Evolutionary conservation across 2,888 invertebrate species (phyloP).

Genomic region (Macaria notata): DNA sequence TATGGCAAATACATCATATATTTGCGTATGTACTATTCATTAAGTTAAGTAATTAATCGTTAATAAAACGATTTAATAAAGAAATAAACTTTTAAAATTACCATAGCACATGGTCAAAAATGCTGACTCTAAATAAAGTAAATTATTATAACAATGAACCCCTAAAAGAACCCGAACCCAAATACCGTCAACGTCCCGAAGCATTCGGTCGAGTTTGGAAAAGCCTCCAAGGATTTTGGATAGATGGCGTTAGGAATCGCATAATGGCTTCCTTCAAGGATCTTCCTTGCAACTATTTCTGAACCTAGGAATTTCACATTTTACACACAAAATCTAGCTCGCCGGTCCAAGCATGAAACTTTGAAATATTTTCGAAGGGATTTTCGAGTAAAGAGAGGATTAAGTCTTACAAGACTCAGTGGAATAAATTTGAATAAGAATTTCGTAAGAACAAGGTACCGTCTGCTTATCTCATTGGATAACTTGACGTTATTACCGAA

Average conservation of each 20-base stretch:
- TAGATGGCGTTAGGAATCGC: constrained; percentile 77
- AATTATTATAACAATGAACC: neutral
- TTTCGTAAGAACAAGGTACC: constrained; percentile 35
- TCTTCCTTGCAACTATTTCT: constrained; percentile 40
- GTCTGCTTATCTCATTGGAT: constrained; percentile 41
- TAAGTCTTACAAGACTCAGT: constrained; percentile 41
- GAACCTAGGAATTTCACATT: constrained; percentile 40
- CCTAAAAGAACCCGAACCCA: constrained; percentile 14
- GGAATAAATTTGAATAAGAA: constrained; percentile 56
- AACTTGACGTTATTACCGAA: constrained; percentile 37
- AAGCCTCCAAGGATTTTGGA: constrained; percentile 78
- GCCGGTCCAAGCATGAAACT: constrained; percentile 16
- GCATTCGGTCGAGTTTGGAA: constrained; percentile 69
- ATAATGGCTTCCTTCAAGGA: constrained; percentile 60
- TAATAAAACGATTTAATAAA: too few relatives aligned
- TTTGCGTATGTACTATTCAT: too few relatives aligned
- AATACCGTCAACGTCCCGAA: constrained; percentile 62
- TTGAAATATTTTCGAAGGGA: constrained; percentile 10
- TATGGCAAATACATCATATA: too few relatives aligned
- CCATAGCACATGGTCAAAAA: too few relatives aligned
- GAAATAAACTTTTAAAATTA: too few relatives aligned
- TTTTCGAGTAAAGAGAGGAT: constrained; percentile 32
- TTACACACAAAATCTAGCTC: constrained; percentile 28
- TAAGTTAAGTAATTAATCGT: too few relatives aligned
- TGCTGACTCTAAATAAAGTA: too few relatives aligned